Evolutionary conservation across 2,888 invertebrate species (phyloP).

Genomic region (Diarsia dahlii): DNA sequence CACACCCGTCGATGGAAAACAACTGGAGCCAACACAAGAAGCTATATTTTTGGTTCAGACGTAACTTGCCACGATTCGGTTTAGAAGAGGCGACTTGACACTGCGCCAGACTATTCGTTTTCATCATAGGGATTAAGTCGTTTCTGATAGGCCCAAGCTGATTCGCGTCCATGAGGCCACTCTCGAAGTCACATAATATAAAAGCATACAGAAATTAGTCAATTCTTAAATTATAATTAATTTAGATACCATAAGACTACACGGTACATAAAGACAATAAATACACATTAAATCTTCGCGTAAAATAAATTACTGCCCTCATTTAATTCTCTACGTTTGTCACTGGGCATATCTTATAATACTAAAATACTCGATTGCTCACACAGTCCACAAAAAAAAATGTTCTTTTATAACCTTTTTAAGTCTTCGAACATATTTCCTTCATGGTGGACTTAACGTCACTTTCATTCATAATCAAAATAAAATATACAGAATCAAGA

Average conservation of each 20-base stretch:
- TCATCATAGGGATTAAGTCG: not conserved
- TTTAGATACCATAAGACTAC: not conserved
- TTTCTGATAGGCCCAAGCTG: not conserved
- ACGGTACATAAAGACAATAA: constrained; percentile 15
- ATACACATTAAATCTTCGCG: not conserved
- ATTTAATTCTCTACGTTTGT: constrained; percentile 7
- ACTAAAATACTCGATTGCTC: constrained; percentile 32
- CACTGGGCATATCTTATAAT: constrained; percentile 6
- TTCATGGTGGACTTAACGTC: not conserved
- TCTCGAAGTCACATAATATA: not conserved
- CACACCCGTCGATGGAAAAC: not conserved
- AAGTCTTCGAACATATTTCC: not conserved
- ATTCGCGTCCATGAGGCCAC: not conserved
- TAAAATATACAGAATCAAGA: not conserved
- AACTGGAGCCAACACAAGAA: not conserved
- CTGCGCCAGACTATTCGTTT: not conserved
- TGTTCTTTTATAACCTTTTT: not conserved
- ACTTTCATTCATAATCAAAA: not conserved
- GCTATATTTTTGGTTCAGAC: not conserved
- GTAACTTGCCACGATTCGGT: not conserved
- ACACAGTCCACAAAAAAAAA: not conserved
- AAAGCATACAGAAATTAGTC: constrained; percentile 6
- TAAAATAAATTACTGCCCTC: constrained; percentile 5
- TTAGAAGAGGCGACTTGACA: not conserved
- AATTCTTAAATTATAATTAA: constrained; percentile 19